phyloP scores from a whole-genome alignment of 2,797 vertebrate species.

The Simalia tracyae region DNA sequence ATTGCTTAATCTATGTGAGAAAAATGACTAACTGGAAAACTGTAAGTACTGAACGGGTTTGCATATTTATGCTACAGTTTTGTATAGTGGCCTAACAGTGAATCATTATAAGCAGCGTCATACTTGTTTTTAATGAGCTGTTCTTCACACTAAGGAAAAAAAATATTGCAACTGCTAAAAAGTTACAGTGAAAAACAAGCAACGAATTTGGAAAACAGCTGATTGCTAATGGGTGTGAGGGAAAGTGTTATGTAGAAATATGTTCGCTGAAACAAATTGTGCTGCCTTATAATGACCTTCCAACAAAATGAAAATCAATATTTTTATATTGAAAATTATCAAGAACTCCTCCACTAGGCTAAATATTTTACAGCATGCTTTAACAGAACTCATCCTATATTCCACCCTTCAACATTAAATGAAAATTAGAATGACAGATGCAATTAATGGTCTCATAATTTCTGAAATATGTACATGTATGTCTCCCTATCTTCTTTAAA shows the following conservation, averaged over 20 bases:
- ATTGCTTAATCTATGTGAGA: not conserved
- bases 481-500: slow-evolving; percentile 21
- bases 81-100: slow-evolving; percentile 11
- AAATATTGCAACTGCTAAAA: slow-evolving; percentile 35
- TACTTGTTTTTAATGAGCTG: slow-evolving; percentile 59
- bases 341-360: not conserved
- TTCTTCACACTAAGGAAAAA: slow-evolving; percentile 39
- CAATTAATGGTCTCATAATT: slow-evolving; percentile 30
- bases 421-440: slow-evolving; percentile 26
- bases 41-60: not conserved
- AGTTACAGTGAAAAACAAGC: slow-evolving; percentile 48
- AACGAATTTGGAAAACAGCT: slow-evolving; percentile 25
- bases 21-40: not conserved
- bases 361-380: slow-evolving; percentile 27
- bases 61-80: not conserved
- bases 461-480: slow-evolving; percentile 7
- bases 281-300: slow-evolving; percentile 58
- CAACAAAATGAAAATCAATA: slow-evolving; percentile 39
- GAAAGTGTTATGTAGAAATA: not conserved
- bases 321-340: slow-evolving; percentile 25
- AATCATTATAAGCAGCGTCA: slow-evolving; percentile 24
- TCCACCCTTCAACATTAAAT: slow-evolving; percentile 17
- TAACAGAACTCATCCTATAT: not conserved
- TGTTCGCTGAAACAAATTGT: slow-evolving; percentile 18
- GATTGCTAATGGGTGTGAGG: slow-evolving; percentile 46